phyloP scores from a whole-genome alignment of 2,113 vertebrate genomes.

The Lepus americanus region DNA sequence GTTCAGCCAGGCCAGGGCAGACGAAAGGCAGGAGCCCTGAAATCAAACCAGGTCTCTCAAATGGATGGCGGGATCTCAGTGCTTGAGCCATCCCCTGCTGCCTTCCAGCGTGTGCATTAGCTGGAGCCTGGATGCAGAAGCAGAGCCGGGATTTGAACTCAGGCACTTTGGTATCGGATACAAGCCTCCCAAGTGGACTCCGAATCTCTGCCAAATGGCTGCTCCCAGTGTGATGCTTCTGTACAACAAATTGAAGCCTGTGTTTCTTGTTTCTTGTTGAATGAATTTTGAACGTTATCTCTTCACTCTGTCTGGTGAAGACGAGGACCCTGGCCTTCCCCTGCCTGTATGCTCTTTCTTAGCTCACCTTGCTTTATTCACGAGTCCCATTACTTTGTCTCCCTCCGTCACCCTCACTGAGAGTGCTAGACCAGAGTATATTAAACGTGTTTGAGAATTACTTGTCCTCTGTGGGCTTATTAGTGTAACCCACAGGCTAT shows the following conservation, averaged over 20 bases:
- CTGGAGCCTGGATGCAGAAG: too few species aligned
- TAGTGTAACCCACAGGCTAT: neutral
- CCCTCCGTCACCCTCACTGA: neutral
- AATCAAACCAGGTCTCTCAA: too few species aligned
- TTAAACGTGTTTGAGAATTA: neutral
- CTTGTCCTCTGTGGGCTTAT: neutral
- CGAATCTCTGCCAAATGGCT: too few species aligned
- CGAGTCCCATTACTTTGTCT: neutral
- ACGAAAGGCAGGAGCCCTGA: too few species aligned
- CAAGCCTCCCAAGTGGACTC: too few species aligned
- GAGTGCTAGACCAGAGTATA: neutral
- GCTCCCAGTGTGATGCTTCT: too few species aligned
- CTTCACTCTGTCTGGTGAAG: neutral
- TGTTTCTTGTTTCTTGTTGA: conserved; percentile 45
- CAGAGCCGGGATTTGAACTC: too few species aligned
- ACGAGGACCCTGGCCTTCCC: neutral
- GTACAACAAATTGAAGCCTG: neutral
- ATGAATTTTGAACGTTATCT: neutral
- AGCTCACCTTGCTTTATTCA: neutral
- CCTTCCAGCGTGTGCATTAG: too few species aligned
- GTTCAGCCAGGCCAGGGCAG: too few species aligned
- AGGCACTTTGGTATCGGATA: too few species aligned
- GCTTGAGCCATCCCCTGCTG: too few species aligned
- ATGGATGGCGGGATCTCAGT: too few species aligned
- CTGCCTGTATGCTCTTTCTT: neutral